A percentile compares a stretch with the other conserved stretches of the same genome.
Evolutionary conservation across 2,888 invertebrate species (phyloP).

Genomic region (Herminia tarsipennalis): DNA sequence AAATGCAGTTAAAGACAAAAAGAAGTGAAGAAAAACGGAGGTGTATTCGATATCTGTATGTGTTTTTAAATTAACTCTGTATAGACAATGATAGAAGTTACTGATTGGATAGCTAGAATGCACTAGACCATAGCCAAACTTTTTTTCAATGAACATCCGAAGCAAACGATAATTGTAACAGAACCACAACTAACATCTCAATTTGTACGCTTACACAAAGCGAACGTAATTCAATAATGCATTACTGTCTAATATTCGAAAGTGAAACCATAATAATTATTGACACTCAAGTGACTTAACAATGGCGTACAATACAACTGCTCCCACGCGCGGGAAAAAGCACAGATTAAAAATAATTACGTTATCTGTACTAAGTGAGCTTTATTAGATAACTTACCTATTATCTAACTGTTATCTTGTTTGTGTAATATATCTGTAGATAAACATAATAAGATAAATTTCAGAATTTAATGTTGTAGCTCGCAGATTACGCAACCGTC

Average conservation of each 20-base stretch:
- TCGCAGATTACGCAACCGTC: conserved; percentile 36
- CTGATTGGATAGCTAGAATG: too few relatives aligned
- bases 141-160: too few relatives aligned
- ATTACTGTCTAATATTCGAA: conserved; percentile 27
- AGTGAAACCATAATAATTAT: conserved; percentile 40
- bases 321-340: conserved; percentile 40
- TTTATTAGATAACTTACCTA: conserved; percentile 29
- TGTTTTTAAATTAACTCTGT: too few relatives aligned
- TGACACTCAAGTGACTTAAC: conserved; percentile 42
- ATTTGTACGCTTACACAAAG: conserved; percentile 3
- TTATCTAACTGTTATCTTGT: conserved; percentile 39
- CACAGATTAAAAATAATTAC: conserved; percentile 43
- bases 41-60: too few relatives aligned
- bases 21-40: too few relatives aligned
- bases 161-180: background rate
- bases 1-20: too few relatives aligned
- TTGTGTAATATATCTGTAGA: conserved; percentile 29
- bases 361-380: conserved; percentile 35
- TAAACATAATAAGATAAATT: conserved; percentile 40
- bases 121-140: too few relatives aligned
- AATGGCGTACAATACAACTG: conserved; percentile 32
- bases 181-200: conserved; percentile 2
- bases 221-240: conserved; percentile 20
- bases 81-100: too few relatives aligned
- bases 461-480: conserved; percentile 27